Evolutionary conservation across 2,113 vertebrate species (phyloP), one percentile per base, ranked within the genome.

Genomic region (Salminus brasiliensis): DNA sequence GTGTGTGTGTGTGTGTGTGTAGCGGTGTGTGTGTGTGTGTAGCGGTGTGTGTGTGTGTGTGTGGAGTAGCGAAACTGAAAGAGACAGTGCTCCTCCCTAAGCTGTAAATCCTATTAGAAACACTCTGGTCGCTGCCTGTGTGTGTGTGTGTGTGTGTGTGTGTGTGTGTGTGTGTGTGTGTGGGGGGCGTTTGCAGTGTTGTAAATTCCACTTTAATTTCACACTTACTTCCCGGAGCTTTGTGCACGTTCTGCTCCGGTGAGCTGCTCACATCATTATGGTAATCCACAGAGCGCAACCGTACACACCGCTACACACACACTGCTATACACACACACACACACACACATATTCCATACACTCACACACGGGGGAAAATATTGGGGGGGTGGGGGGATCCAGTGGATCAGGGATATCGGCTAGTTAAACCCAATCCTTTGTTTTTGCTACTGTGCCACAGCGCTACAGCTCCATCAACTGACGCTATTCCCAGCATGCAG

Each of bases 181-280:
- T n/a, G n/a, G n/a, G n/a, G n/a, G 82, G 60, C 83, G 74, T 77
- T 82, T 57, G 80, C 86, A 82, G 62, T 76, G 86, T 83, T 88
- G 86, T 91, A 90, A 88, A 90, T 89, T 85, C 65, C 80, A 62
- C 75, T 88, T 90, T 90, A 87, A 91, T 92, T 91, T 93, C 89
- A 92, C 88, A 89, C 87, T 82, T 80, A 81, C 84, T 89, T 89
- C 88, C 84, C 74, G 6, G 25, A 83, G 89, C 82, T 91, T 90
- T 90, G 85, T 90, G 84, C 80, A 74, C 21, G 85, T 91, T 91
- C 87, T 88, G 87, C 88, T 90, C 89, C 82, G 81, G 43, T 67
- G 84, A 86, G 86, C 85, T 83, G 86, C 81, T 80, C 81, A 84
- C 84, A 90, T 87, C 85, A 89, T 92, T 91, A 91, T 92, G 92